These are phyloP conservation scores for Andrena camellia DNA, from an alignment of 2,888 invertebrate genomes.

Conservation along the genomic window DNA sequence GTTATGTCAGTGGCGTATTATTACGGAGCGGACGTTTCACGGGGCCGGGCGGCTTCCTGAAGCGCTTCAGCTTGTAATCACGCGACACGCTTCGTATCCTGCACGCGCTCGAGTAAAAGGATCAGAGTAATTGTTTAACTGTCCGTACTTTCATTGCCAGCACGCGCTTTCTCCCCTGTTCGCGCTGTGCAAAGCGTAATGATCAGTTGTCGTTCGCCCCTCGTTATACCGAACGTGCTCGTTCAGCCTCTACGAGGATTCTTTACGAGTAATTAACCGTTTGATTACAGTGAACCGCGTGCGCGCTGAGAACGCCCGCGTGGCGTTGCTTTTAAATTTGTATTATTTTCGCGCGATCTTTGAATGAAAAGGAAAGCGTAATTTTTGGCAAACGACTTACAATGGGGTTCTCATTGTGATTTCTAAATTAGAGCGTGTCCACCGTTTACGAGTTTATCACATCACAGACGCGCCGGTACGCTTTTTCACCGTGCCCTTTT, in stretches of 20 bases:
- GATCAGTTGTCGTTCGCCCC: constrained; percentile 35
- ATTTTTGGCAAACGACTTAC: constrained; percentile 29
- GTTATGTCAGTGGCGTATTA: constrained; percentile 44
- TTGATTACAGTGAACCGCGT: neutral
- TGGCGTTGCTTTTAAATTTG: too few relatives aligned
- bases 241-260: neutral
- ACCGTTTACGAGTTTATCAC: constrained; percentile 22
- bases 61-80: neutral
- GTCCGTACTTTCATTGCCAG: constrained; percentile 51
- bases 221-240: neutral
- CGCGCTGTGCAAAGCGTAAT: constrained; percentile 41
- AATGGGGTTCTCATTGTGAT: constrained; percentile 28
- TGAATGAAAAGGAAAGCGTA: neutral
- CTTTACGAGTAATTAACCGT: neutral
- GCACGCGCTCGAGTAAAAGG: neutral
- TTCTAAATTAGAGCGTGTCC: neutral
- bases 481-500: constrained; percentile 38
- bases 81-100: neutral
- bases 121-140: constrained; percentile 46
- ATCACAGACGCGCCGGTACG: constrained; percentile 40
- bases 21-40: constrained; percentile 10
- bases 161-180: constrained; percentile 61
- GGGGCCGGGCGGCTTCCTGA: neutral
- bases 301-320: too few relatives aligned
- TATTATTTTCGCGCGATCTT: neutral